Percentiles rank a stretch among this genome's conserved stretches.
Evolutionary conservation across 2,113 vertebrate genomes (phyloP).

Genomic region (Beaufortia kweichowensis): DNA sequence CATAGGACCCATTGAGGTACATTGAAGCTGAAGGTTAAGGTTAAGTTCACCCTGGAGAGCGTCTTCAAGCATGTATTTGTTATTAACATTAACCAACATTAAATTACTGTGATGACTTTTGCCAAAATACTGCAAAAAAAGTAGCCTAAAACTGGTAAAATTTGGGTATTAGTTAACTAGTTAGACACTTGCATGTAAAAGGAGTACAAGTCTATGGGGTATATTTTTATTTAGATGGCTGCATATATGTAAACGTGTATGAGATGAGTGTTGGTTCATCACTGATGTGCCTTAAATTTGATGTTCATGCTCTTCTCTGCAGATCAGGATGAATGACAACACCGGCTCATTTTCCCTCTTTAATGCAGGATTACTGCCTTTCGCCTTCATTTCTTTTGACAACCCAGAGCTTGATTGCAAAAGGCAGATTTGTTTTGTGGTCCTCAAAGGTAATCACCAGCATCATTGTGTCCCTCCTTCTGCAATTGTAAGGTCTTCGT

Average conservation of each 20-base stretch:
- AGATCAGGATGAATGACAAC: conserved; percentile 50
- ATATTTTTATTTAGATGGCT: too few relatives aligned
- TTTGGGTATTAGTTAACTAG: too few relatives aligned
- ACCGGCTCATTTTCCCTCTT: conserved; percentile 43
- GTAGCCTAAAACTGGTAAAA: too few relatives aligned
- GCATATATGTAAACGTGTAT: not conserved
- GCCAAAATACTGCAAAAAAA: too few relatives aligned
- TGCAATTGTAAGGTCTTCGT: conserved; percentile 57
- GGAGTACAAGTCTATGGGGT: too few relatives aligned
- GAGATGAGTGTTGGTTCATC: conserved; percentile 47
- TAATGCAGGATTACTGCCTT: conserved; percentile 58
- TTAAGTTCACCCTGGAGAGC: too few relatives aligned
- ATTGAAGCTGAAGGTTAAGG: too few relatives aligned
- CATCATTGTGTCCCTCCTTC: conserved; percentile 57
- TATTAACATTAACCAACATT: too few relatives aligned
- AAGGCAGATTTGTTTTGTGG: conserved; percentile 56
- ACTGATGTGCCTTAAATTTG: conserved; percentile 6
- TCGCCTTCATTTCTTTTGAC: conserved; percentile 59
- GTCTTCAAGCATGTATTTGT: too few relatives aligned
- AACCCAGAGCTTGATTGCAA: conserved; percentile 56
- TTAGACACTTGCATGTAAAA: too few relatives aligned
- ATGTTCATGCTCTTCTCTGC: conserved; percentile 22
- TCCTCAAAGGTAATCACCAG: conserved; percentile 56
- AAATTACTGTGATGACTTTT: too few relatives aligned
- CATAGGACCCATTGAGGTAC: too few relatives aligned